phyloP scores from a whole-genome alignment of 2,888 invertebrate species.

The Nematopogon swammerdamellus region DNA sequence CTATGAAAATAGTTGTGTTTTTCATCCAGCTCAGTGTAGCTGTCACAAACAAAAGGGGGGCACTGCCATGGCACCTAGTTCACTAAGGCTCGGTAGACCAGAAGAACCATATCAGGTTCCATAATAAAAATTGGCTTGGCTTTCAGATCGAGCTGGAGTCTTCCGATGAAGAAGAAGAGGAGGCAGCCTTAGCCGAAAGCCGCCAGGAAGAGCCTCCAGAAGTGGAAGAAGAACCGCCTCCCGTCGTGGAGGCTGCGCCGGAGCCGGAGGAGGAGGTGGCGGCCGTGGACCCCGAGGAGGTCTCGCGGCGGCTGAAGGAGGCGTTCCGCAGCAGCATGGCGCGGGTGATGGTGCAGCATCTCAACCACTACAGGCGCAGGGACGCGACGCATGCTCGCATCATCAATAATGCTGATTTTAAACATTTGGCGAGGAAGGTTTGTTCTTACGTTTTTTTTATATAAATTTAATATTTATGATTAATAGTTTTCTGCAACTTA shows the following conservation, averaged over 20 bases:
- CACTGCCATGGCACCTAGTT: too few species aligned
- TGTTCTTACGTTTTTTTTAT: too few species aligned
- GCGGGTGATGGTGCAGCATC: slow-evolving; percentile 77
- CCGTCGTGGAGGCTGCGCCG: slow-evolving; percentile 6
- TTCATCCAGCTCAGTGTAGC: too few species aligned
- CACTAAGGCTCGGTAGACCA: too few species aligned
- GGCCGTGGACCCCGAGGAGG: slow-evolving; percentile 34
- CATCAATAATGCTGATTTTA: slow-evolving; percentile 87
- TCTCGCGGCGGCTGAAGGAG: slow-evolving; percentile 76
- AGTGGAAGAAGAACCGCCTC: background rate
- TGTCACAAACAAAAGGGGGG: too few species aligned
- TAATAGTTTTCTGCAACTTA: too few species aligned
- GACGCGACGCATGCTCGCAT: slow-evolving; percentile 85
- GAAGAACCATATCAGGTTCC: too few species aligned
- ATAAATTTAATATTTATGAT: too few species aligned
- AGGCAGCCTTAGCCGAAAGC: slow-evolving; percentile 13
- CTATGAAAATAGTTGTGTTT: too few species aligned
- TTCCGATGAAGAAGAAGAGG: slow-evolving; percentile 2
- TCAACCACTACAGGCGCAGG: slow-evolving; percentile 84
- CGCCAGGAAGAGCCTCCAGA: slow-evolving; percentile 5
- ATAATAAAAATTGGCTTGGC: too few species aligned
- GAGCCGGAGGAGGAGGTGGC: slow-evolving; percentile 21
- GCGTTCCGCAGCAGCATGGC: slow-evolving; percentile 78
- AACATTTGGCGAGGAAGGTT: slow-evolving; percentile 93
- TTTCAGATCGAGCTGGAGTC: background rate